Evolutionary conservation across 2,797 vertebrate genomes (phyloP).

Genomic region (Allobates femoralis): DNA sequence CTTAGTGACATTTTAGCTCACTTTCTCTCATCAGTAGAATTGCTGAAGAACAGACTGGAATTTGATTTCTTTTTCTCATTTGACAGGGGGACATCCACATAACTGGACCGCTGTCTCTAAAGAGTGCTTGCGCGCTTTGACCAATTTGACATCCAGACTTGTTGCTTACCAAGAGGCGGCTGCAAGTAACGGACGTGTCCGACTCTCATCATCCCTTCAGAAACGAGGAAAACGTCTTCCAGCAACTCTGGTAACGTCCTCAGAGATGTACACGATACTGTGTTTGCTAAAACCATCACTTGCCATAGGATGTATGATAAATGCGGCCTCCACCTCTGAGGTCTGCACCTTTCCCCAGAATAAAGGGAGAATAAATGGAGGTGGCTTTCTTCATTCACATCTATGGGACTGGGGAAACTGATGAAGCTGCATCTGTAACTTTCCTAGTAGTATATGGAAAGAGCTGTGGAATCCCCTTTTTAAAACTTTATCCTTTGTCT

Average conservation of each 20-base stretch:
- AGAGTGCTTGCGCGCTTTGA: slow-evolving; percentile 88
- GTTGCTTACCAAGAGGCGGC: slow-evolving; percentile 87
- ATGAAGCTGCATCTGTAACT: no score
- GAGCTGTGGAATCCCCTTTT: no score
- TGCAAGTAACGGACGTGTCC: slow-evolving; percentile 88
- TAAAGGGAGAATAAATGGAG: no score
- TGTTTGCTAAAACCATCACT: not conserved
- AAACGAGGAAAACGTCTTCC: slow-evolving; percentile 75
- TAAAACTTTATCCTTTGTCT: no score
- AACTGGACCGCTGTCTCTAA: slow-evolving; percentile 92
- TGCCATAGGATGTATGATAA: no score
- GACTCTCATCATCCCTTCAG: slow-evolving; percentile 76
- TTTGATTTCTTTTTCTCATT: not conserved
- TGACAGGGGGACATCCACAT: slow-evolving; percentile 91
- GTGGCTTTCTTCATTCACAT: no score
- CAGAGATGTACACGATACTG: no score
- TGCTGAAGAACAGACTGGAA: not conserved
- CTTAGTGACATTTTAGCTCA: not conserved
- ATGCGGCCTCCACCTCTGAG: no score
- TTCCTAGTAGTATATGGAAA: no score
- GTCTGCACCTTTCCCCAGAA: no score
- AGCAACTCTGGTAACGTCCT: slow-evolving; percentile 73
- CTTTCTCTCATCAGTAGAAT: not conserved
- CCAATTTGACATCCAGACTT: slow-evolving; percentile 88
- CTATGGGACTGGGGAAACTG: no score